Evolutionary conservation across 2,113 vertebrate genomes (phyloP), one percentile per base, ranked within the genome.

Genomic region (Paracanthobrama guichenoti): DNA sequence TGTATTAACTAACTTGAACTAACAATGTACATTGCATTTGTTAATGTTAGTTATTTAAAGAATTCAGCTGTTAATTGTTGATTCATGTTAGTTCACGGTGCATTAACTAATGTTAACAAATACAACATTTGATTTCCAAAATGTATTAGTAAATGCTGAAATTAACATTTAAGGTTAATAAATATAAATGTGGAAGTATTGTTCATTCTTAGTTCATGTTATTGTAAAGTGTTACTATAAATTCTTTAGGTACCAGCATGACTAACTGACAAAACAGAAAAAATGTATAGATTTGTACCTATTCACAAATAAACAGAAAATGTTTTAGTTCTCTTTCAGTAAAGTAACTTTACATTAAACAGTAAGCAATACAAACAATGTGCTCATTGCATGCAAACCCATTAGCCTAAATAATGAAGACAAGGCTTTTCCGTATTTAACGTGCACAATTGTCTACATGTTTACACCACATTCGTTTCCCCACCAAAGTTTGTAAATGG

Each of bases 391-490:
- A 57, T 81, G 79, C 46, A 31, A 81, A 81, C 46, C 20, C 79
- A 81, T 81, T 81, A 69, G 62, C 3, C 26, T 82, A 42, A 82
- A 82, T 81, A 81, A 67, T 71, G 80, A 82, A 72, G 80, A 82
- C 64, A 71, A 82, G 66, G 31, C 80, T 57, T 71, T 82, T 71
- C 80, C 48, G 44, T 26, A n/a, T 82, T 72, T 42, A 72, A 71
- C 26, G 48, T 39, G 79, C 14, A 81, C 64, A 81, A 57, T 71
- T 26, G 66, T 35, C 50, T n/a, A 6, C 66, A 71, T 82, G 64
- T 82, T 82, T 82, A 72, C 64, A 72, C 64, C 50, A 26, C 80
- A 26, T 72, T 82, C 28, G 66, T 72, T 82, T 71, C 66, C 80
- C 48, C 66, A 55, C 2, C 48, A 42, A 42, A 85, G 66, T 85